Percentiles rank a stretch among this genome's conserved stretches.
Conservation (phyloP, 2,113 vertebrate genomes). For the Pipra filicauda region DNA sequence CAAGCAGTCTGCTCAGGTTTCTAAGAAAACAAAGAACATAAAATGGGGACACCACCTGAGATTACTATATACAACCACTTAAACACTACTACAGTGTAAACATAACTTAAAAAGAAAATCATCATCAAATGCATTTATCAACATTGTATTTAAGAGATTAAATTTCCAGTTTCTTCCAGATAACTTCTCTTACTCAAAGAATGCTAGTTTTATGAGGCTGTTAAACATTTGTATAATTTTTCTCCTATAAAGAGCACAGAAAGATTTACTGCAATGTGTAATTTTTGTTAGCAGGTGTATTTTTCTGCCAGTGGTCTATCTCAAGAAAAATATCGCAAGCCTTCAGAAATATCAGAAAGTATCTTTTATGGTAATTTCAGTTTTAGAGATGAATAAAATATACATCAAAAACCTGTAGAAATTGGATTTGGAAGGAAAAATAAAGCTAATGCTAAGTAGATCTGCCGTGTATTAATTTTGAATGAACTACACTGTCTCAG, state of each 20-base stretch:
- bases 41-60: slow-evolving; percentile 15
- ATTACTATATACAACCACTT: slow-evolving; percentile 64
- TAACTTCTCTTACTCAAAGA: not conserved
- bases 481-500: not conserved
- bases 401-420: not conserved
- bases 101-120: slow-evolving; percentile 57
- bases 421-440: not conserved
- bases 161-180: slow-evolving; percentile 68
- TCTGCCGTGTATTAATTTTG: not conserved
- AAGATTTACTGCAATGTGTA: not conserved
- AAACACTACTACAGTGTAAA: slow-evolving; percentile 61
- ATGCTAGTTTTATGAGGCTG: not conserved
- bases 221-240: not conserved
- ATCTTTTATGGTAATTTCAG: not conserved
- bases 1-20: slow-evolving; percentile 35
- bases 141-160: slow-evolving; percentile 20
- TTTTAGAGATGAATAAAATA: slow-evolving; percentile 22
- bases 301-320: not conserved
- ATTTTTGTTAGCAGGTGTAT: not conserved
- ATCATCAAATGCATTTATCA: slow-evolving; percentile 4
- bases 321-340: not conserved
- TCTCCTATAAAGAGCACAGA: not conserved
- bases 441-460: slow-evolving; percentile 2
- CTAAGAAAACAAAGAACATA: slow-evolving; percentile 53
- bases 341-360: not conserved